Evolutionary conservation across 2,113 vertebrate species (phyloP), one percentile per base, ranked within the genome.

Genomic region (Ageneiosus marmoratus): DNA sequence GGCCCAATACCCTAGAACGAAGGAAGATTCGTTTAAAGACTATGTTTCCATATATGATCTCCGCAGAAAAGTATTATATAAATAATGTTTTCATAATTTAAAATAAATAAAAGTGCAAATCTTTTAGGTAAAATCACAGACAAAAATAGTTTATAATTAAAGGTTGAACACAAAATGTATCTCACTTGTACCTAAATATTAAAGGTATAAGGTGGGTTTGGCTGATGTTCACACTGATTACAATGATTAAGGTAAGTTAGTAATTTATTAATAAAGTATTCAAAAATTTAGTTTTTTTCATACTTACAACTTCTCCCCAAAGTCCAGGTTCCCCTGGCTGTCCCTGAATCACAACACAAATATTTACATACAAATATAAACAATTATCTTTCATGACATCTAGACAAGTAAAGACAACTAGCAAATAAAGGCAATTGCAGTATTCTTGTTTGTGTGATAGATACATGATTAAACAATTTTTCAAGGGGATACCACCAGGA

Each of bases 271-370:
- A 20, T 10, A 67, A 73, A 73, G 5, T 15, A 48, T 48, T 20
- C 7, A 50, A 24, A 69, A 27, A 16, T 27, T n/a, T 72, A 5
- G 11, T 0, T 15, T 44, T 70, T 29, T 63, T 85, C 29, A 44
- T 51, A 96, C 97, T 97, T 92, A 99, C 98, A 53, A 96, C 91
- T 90, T 92, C 85, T 89, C 97, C 98, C 88, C 94, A 96, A 85
- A 95, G 93, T 90, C 98, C 98, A 73, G 95, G 73, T 37, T 93
- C 90, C 53, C 98, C 97, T 87, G 96, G 96, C 91, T 99, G 97
- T 81, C 98, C 97, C 98, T 99, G 86, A 46, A 86, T 81, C 48
- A 80, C 6, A 84, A 41, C 22, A 77, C 62, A 69, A 32, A 46
- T 77, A 55, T 62, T 32, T 15, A 70, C 46, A 60, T 46, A 24